These are phyloP conservation scores for Miniopterus natalensis DNA, from an alignment of 2,113 vertebrate genomes.

Conservation along the genomic window DNA sequence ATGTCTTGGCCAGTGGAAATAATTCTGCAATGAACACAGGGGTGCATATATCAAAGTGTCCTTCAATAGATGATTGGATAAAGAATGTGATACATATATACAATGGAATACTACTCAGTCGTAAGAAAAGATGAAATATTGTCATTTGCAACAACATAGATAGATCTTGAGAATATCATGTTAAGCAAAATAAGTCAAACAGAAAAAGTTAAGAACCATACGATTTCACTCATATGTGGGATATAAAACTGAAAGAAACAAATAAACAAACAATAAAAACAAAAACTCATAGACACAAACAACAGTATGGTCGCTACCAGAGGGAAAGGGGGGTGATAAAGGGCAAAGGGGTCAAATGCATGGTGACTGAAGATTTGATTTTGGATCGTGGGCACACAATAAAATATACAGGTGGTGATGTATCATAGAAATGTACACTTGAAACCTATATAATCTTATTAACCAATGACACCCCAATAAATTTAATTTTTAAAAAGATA, in stretches of 20 bases:
- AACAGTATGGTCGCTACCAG: neutral
- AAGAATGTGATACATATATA: neutral
- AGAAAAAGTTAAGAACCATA: neutral
- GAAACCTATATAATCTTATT: neutral
- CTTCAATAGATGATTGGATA: neutral
- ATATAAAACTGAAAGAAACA: neutral
- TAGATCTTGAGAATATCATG: neutral
- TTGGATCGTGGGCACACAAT: neutral
- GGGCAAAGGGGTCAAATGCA: neutral
- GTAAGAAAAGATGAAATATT: neutral
- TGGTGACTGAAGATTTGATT: neutral
- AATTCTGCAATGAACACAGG: neutral
- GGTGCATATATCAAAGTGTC: neutral
- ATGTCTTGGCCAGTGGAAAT: neutral
- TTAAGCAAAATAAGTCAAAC: neutral
- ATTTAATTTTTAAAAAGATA: neutral
- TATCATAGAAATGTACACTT: neutral
- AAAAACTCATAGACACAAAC: neutral
- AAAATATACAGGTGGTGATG: neutral
- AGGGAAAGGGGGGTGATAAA: neutral
- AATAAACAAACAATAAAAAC: neutral
- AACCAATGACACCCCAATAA: neutral
- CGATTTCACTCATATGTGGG: neutral
- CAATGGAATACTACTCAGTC: neutral
- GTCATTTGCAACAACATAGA: neutral